Percentiles rank a stretch among this genome's conserved stretches.
Evolutionary conservation across 2,113 vertebrate species (phyloP).

Genomic region (Pyxicephalus adspersus): DNA sequence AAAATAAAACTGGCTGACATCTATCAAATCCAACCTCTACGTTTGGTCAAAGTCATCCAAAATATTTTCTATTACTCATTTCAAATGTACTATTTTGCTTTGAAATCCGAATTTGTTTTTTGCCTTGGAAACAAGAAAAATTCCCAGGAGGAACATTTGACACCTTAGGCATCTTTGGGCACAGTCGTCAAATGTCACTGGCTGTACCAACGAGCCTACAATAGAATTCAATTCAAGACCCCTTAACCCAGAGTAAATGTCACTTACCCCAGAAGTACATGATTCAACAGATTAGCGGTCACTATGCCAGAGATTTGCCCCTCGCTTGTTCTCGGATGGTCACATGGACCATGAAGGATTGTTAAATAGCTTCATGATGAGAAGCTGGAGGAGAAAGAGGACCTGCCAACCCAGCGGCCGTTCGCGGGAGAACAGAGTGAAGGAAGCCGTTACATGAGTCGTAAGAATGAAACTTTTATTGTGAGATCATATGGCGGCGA

Average conservation of each 20-base stretch:
- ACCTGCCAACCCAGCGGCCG: constrained; percentile 51
- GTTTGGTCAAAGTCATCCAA: too few relatives aligned
- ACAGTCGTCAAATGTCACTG: too few relatives aligned
- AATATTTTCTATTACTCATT: too few relatives aligned
- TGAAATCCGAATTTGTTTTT: too few relatives aligned
- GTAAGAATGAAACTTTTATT: constrained; percentile 55
- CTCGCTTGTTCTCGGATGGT: constrained; percentile 21
- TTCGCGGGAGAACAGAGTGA: constrained; percentile 52
- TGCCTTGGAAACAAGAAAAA: too few relatives aligned
- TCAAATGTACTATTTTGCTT: too few relatives aligned
- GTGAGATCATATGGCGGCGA: constrained; percentile 52
- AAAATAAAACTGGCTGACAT: too few relatives aligned
- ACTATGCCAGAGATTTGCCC: constrained; percentile 11
- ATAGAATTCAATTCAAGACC: not conserved
- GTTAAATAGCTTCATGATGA: constrained; percentile 47
- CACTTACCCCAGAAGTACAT: constrained; percentile 54
- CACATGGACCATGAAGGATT: constrained; percentile 26
- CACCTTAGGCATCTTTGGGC: too few relatives aligned
- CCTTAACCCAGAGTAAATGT: not conserved
- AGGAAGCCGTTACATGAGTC: constrained; percentile 53
- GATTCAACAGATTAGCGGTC: not conserved
- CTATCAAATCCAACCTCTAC: too few relatives aligned
- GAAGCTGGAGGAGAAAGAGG: constrained; percentile 29
- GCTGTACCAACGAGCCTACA: not conserved
- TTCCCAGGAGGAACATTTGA: too few relatives aligned